Percentiles rank a stretch among this genome's conserved stretches.
Conservation (phyloP, 1,140 invertebrate species). For the Saccostrea cuccullata region DNA sequence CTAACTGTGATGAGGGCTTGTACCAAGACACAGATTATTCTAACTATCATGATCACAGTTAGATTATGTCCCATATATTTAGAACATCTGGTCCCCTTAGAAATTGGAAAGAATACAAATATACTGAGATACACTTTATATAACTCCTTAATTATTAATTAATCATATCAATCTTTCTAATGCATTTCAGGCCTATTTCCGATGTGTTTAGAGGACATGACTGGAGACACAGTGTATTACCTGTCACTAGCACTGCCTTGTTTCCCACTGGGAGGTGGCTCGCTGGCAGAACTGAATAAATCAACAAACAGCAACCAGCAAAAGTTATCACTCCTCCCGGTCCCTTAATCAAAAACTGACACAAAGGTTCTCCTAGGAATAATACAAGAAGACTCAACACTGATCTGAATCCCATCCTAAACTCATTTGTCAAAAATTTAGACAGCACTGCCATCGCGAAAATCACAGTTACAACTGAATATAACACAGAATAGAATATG, state of each 20-base stretch:
- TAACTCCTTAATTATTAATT: no score
- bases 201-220: no score
- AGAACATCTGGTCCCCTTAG: no score
- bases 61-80: no score
- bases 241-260: conserved; percentile 75
- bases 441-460: conserved; percentile 77
- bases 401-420: conserved; percentile 76
- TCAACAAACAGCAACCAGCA: conserved; percentile 72
- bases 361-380: conserved; percentile 77
- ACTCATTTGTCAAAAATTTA: conserved; percentile 77
- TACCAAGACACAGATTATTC: no score
- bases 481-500: conserved; percentile 75
- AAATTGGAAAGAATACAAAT: no score
- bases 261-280: conserved; percentile 73
- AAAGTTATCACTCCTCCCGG: conserved; percentile 73
- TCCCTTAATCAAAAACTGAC: conserved; percentile 77
- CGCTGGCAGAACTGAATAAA: conserved; percentile 75
- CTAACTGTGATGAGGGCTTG: no score
- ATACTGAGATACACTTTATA: no score
- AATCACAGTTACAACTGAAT: conserved; percentile 74
- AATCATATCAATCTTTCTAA: no score
- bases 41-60: no score
- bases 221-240: conserved; percentile 53
- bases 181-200: no score
- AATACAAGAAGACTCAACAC: conserved; percentile 73